Evolutionary conservation across 2,888 invertebrate genomes (phyloP).

Genomic region (Toxonevra muliebris): DNA sequence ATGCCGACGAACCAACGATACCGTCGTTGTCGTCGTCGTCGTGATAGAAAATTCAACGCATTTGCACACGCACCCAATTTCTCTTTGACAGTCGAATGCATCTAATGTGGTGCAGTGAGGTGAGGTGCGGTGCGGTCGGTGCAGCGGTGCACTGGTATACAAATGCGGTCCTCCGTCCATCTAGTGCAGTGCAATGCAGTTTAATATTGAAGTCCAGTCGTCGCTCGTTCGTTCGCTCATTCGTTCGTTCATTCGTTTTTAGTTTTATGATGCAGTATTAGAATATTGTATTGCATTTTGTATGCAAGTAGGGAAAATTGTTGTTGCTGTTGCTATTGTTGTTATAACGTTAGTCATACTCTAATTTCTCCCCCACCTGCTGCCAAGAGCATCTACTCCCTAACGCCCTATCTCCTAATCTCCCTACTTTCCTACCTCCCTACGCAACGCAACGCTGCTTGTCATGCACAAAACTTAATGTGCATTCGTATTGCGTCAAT

Average conservation of each 20-base stretch:
- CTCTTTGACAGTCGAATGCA: conserved; percentile 30
- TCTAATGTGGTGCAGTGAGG: conserved; percentile 12
- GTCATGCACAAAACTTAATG: neutral
- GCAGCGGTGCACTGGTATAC: neutral
- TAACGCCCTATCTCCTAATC: neutral
- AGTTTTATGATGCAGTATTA: no score
- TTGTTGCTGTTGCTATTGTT: conserved; percentile 17
- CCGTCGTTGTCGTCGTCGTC: neutral
- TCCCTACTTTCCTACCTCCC: neutral
- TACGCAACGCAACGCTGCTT: neutral
- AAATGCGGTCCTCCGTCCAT: no score
- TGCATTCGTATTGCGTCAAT: conserved; percentile 5
- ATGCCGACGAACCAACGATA: no score
- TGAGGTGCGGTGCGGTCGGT: neutral
- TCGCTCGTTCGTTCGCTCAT: no score
- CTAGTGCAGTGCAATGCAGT: no score
- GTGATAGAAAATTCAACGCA: conserved; percentile 31
- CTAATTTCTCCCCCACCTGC: neutral
- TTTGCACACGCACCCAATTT: conserved; percentile 28
- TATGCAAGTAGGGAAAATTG: conserved; percentile 45
- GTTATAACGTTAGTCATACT: no score
- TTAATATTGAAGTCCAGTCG: no score
- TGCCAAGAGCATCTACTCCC: conserved; percentile 1
- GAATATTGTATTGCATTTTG: conserved; percentile 48
- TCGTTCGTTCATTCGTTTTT: no score